Percentiles rank a stretch among this genome's conserved stretches.
Conservation (phyloP, 2,888 invertebrate genomes). For the Limnephilus auricula region DNA sequence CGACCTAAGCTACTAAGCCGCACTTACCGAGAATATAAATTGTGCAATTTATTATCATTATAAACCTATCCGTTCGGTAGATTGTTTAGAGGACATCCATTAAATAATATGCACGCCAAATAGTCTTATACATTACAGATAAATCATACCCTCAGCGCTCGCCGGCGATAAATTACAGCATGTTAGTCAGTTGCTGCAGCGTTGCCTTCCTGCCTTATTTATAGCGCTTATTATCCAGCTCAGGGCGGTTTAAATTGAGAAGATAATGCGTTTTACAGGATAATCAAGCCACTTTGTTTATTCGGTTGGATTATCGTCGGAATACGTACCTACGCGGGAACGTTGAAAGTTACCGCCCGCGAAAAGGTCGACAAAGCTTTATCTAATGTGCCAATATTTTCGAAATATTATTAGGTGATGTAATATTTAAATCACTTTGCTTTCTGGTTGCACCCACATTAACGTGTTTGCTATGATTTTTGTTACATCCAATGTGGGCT, state of each 20-base stretch:
- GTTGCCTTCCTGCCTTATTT: background rate
- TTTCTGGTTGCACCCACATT: background rate
- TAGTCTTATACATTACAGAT: background rate
- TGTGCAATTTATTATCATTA: background rate
- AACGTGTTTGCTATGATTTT: background rate
- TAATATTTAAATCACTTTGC: background rate
- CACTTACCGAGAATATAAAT: conserved; percentile 2
- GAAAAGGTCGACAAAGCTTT: background rate
- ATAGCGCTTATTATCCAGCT: background rate
- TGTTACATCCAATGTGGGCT: too few species aligned
- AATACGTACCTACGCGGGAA: background rate
- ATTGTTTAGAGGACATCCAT: conserved; percentile 2
- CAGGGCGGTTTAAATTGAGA: background rate
- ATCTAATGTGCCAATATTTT: background rate
- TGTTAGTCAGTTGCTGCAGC: background rate
- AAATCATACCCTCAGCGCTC: background rate
- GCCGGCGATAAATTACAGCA: background rate
- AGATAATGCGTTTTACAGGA: conserved; percentile 2
- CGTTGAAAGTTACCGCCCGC: background rate
- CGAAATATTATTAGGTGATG: background rate
- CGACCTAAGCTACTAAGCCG: background rate
- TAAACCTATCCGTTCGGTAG: background rate
- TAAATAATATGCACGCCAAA: background rate
- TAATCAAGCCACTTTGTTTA: conserved; percentile 2
- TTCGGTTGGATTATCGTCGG: background rate